phyloP scores from a whole-genome alignment of 2,888 invertebrate species.

The Tiphia femorata region DNA sequence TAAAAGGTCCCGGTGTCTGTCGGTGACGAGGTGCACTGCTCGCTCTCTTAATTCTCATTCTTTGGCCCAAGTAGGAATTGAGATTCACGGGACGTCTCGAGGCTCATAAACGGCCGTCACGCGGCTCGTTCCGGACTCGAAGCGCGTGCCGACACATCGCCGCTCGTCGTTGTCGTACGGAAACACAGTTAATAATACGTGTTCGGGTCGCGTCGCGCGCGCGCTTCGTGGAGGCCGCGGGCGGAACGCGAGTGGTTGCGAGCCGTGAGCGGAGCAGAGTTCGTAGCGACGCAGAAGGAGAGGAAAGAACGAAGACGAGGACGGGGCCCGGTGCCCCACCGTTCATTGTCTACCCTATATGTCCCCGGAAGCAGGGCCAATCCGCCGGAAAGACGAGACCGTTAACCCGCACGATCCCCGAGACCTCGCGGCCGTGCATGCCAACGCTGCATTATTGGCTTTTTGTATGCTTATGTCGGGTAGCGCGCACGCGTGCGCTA shows the following conservation, averaged over 20 bases:
- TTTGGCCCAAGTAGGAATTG: too few species aligned
- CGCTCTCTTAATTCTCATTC: too few species aligned
- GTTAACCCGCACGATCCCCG: conserved; percentile 67
- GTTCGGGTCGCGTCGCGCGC: conserved; percentile 30
- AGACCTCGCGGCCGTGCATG: conserved; percentile 65
- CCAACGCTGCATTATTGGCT: conserved; percentile 62
- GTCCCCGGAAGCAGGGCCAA: conserved; percentile 69
- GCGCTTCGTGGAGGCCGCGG: conserved; percentile 7
- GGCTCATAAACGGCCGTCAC: conserved; percentile 36
- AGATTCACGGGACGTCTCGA: conserved; percentile 15
- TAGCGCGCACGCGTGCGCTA: conserved; percentile 32
- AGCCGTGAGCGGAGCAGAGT: not conserved
- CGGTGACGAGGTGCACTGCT: too few species aligned
- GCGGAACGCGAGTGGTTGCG: conserved; percentile 1
- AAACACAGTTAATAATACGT: conserved; percentile 59
- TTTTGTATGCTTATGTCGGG: conserved; percentile 57
- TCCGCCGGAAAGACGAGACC: conserved; percentile 68
- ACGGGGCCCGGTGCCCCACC: conserved; percentile 30
- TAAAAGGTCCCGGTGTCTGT: too few species aligned
- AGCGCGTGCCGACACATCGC: conserved; percentile 53
- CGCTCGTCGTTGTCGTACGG: conserved; percentile 60
- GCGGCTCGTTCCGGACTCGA: conserved; percentile 29
- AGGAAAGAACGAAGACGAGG: too few species aligned
- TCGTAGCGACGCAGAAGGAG: conserved; percentile 11
- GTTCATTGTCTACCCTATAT: conserved; percentile 68